Evolutionary conservation across 2,797 vertebrate species (phyloP).

Genomic region (Pseudomugil gertrudae): DNA sequence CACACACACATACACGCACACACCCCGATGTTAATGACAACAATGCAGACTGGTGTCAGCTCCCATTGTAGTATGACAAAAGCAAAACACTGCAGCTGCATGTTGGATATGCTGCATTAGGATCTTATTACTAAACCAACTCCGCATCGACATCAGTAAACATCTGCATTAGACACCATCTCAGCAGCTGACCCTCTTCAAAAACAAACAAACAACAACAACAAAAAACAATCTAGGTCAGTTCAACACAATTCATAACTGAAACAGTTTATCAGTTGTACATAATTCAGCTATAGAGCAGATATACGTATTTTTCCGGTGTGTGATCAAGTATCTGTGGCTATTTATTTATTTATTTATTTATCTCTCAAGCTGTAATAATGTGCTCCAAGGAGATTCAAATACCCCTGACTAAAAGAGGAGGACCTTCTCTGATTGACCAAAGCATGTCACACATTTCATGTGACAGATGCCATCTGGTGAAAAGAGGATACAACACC

Average conservation of each 20-base stretch:
- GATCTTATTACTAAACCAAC: slow-evolving; percentile 15
- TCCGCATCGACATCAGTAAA: slow-evolving; percentile 8
- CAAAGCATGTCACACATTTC: neutral
- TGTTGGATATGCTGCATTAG: slow-evolving; percentile 20
- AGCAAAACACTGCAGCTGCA: slow-evolving; percentile 6
- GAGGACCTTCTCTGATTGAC: too few relatives aligned
- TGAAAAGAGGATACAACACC: neutral
- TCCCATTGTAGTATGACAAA: slow-evolving; percentile 24
- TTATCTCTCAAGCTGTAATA: neutral
- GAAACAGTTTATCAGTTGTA: too few relatives aligned
- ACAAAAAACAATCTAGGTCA: too few relatives aligned
- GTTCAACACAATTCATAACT: too few relatives aligned
- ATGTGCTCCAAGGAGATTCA: neutral
- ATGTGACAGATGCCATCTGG: neutral
- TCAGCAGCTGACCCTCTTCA: too few relatives aligned
- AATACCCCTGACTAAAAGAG: too few relatives aligned
- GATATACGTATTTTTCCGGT: neutral
- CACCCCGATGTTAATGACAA: slow-evolving; percentile 37
- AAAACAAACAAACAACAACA: too few relatives aligned
- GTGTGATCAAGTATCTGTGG: neutral
- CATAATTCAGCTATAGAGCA: neutral
- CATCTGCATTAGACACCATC: neutral
- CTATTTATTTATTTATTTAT: neutral
- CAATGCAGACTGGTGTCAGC: slow-evolving; percentile 32
- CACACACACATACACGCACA: slow-evolving; percentile 17